phyloP scores from a whole-genome alignment of 2,888 invertebrate species.

The Netelia virgata region DNA sequence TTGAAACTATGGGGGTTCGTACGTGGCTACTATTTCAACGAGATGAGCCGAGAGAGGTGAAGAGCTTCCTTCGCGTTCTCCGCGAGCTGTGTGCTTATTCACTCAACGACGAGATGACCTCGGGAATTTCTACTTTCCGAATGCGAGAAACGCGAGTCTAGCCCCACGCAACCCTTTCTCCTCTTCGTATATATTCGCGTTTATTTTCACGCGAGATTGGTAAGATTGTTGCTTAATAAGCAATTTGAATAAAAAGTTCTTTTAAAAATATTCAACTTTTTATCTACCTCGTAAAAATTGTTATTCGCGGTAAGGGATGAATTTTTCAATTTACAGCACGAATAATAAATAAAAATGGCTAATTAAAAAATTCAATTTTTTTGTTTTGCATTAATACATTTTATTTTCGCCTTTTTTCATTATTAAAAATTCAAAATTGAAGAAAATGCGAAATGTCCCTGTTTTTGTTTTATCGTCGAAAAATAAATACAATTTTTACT shows the following conservation, averaged over 20 bases:
- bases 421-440: background rate
- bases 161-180: conserved; percentile 5
- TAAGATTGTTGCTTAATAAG: no score
- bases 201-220: no score
- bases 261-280: no score
- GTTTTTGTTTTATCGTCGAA: no score
- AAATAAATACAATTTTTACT: background rate
- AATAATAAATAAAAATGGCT: no score
- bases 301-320: no score
- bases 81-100: conserved; percentile 30
- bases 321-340: no score
- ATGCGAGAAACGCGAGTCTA: conserved; percentile 36
- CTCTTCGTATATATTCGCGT: background rate
- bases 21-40: conserved; percentile 8
- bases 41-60: conserved; percentile 20
- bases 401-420: no score
- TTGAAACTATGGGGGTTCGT: background rate
- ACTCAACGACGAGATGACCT: conserved; percentile 35
- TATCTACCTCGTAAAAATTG: no score
- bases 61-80: conserved; percentile 13
- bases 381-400: no score
- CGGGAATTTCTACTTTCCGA: conserved; percentile 53
- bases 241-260: no score
- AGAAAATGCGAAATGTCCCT: background rate
- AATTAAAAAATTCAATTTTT: background rate